Base-by-base conservation (phyloP, 2,113 vertebrate species). In the Epinephelus fuscoguttatus region DNA sequence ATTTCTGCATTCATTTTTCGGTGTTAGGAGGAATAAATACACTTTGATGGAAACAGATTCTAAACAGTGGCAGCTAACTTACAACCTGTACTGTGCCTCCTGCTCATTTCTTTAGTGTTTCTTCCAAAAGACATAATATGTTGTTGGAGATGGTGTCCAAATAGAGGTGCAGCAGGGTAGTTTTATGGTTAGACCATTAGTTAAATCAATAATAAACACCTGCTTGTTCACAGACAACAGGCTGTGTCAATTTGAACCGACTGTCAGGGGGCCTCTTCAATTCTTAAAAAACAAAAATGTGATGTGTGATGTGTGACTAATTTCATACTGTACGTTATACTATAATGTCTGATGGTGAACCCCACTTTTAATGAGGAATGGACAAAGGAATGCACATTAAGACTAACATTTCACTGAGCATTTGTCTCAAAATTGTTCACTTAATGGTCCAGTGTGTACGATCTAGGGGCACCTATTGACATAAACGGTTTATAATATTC, bases 1-100 rank as follows among this genome's bases (percentile, higher is more conserved):
- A 56, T 75, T 70, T 86, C 81, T 78, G 61, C 68, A 50, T 81
- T 62, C 30, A 62, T 80, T 87, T 71, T 37, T 74, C 40, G 19
- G 25, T 82, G 57, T 25, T 62, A 63, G 73, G 30, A 75, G 47
- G 45, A 79, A 78, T 68, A 25, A 85, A 77, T 50, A 27, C 55
- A 33, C 37, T 40, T 23, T 7, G 21, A 71, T 71, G 50, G 52
- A 71, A 67, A 69, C 33, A n/a, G 33, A 53, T 80, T 9, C 2
- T 53, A 6, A 82, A 59, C n/a, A 21, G 33, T 6, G 3, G 2
- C 55, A 69, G 53, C 67, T 33, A 78, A 66, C 23, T 23, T 19
- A 68, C 30, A 56, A 21, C 7, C 7, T 78, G 77, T 74, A 67
- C 18, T 52, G 61, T 40, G 33, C 61, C 21, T 21, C 17, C 10